Percentiles rank a stretch among this genome's conserved stretches.
These are phyloP conservation scores for Propithecus deckenii DNA, from an alignment of 2,797 vertebrate species.

Conservation along the genomic window DNA sequence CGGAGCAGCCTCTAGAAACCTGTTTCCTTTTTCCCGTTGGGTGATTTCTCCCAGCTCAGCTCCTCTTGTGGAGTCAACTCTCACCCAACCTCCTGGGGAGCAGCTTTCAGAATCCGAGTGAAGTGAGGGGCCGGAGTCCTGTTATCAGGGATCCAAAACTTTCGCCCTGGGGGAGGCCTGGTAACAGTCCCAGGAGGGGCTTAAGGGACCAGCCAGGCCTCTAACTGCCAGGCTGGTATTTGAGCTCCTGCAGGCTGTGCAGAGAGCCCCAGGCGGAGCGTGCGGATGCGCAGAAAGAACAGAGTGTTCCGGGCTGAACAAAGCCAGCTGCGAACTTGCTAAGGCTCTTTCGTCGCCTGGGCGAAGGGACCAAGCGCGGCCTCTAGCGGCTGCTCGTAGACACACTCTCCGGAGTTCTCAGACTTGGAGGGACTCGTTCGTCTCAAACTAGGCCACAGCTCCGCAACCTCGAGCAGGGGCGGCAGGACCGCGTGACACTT, in stretches of 20 bases:
- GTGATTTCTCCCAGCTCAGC: neutral
- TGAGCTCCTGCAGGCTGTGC: neutral
- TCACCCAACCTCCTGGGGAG: neutral
- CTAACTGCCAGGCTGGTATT: neutral
- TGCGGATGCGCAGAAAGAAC: neutral
- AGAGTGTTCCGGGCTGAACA: neutral
- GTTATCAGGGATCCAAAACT: neutral
- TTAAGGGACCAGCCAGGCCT: neutral
- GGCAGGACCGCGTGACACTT: too few species aligned
- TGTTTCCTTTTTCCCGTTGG: neutral
- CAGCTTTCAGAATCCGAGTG: neutral
- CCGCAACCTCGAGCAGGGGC: neutral
- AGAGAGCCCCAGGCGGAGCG: neutral
- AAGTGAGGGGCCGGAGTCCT: neutral
- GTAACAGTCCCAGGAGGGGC: neutral
- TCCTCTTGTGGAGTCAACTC: neutral
- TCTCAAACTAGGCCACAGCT: neutral
- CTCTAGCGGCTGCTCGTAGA: conserved; percentile 43
- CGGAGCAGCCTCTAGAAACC: neutral
- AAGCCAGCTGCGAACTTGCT: neutral
- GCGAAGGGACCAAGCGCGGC: neutral
- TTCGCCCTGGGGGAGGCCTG: neutral
- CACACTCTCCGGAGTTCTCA: neutral
- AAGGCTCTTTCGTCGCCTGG: neutral
- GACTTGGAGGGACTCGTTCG: neutral